phyloP scores from a whole-genome alignment of 2,888 invertebrate species.

The Drosophila pseudotalamancana region DNA sequence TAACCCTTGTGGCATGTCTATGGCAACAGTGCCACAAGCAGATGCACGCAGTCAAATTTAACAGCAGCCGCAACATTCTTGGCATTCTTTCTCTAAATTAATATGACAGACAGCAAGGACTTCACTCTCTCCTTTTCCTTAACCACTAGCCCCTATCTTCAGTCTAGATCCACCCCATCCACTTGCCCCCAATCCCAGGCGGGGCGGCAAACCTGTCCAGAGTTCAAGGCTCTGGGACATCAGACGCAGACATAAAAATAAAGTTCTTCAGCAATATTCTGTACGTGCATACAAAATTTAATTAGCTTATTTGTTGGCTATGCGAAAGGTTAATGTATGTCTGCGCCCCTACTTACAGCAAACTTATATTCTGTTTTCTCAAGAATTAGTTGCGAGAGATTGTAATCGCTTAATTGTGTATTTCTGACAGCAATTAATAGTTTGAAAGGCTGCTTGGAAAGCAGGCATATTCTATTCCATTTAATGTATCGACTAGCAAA shows the following conservation, averaged over 20 bases:
- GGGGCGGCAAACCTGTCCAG: slow-evolving; percentile 11
- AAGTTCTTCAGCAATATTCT: slow-evolving; percentile 11
- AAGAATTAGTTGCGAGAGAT: background rate
- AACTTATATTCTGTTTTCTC: background rate
- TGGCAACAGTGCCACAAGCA: slow-evolving; percentile 46
- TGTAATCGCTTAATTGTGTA: background rate
- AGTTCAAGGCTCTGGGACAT: slow-evolving; percentile 45
- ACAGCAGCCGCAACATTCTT: slow-evolving; percentile 19
- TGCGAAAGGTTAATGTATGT: slow-evolving; percentile 15
- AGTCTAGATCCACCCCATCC: background rate
- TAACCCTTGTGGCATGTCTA: slow-evolving; percentile 48
- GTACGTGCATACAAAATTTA: slow-evolving; percentile 36
- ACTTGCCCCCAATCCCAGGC: slow-evolving; percentile 8
- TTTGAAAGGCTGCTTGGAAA: background rate
- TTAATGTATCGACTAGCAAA: background rate
- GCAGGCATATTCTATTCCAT: background rate
- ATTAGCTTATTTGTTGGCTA: slow-evolving; percentile 41
- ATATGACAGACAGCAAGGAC: slow-evolving; percentile 37
- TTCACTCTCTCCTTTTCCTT: background rate
- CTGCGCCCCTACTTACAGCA: background rate
- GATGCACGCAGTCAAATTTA: slow-evolving; percentile 19
- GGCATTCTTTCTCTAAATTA: slow-evolving; percentile 45
- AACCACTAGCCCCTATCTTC: background rate
- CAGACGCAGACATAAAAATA: slow-evolving; percentile 19
- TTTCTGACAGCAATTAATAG: background rate